phyloP scores from a whole-genome alignment of 2,888 invertebrate genomes.

The Hirudinaria manillensis region DNA sequence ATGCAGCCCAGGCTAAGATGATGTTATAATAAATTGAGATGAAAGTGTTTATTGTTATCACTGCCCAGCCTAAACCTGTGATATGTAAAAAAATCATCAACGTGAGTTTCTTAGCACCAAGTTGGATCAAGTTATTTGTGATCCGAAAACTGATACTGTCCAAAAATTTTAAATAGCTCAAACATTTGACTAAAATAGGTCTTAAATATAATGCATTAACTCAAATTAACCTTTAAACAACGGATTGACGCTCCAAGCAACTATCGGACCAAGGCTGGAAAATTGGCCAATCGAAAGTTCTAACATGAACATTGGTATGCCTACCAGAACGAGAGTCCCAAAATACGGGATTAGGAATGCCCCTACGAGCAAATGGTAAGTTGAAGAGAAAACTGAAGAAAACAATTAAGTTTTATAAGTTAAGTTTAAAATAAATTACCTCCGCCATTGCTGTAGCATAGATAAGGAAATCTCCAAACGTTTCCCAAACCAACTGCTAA shows the following conservation, averaged over 20 bases:
- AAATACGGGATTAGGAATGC: constrained; percentile 37
- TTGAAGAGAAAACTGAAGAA: neutral
- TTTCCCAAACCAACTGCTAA: constrained; percentile 31
- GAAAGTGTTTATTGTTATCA: constrained; percentile 43
- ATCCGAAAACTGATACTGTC: neutral
- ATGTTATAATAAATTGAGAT: constrained; percentile 54
- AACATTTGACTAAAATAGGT: too few relatives aligned
- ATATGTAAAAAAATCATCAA: neutral
- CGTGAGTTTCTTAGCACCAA: too few relatives aligned
- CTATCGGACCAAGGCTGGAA: constrained; percentile 36
- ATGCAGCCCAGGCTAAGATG: constrained; percentile 51
- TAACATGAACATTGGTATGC: constrained; percentile 35
- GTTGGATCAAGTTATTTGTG: neutral
- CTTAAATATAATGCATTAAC: neutral
- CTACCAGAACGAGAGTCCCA: constrained; percentile 32
- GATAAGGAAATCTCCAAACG: constrained; percentile 34
- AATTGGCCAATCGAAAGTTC: constrained; percentile 36
- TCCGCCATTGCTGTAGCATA: constrained; percentile 33
- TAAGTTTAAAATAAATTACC: constrained; percentile 19
- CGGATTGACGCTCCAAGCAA: constrained; percentile 34
- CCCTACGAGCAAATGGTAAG: constrained; percentile 20
- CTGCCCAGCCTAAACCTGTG: constrained; percentile 13
- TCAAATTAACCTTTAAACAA: constrained; percentile 34
- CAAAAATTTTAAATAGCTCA: too few relatives aligned
- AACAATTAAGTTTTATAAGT: too few relatives aligned